phyloP scores from a whole-genome alignment of 2,888 invertebrate species.

The Heliconius ethilla region DNA sequence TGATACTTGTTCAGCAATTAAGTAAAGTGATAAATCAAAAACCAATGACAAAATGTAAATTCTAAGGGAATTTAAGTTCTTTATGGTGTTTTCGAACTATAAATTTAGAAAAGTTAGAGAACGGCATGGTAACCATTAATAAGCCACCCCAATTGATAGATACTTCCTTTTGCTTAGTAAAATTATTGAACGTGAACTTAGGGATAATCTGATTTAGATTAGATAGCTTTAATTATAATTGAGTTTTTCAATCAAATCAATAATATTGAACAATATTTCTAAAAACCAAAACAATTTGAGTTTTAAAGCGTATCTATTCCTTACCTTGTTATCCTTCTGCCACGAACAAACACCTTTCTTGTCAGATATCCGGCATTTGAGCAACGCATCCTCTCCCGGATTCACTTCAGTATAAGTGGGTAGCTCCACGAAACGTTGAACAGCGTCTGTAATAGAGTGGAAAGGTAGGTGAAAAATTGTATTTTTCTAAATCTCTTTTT shows the following conservation, averaged over 20 bases:
- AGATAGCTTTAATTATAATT: not conserved
- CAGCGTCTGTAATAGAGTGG: constrained; percentile 72
- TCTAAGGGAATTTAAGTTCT: not conserved
- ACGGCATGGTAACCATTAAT: not conserved
- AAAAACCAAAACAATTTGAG: not conserved
- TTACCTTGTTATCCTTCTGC: constrained; percentile 96
- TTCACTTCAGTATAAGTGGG: constrained; percentile 94
- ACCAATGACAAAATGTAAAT: not conserved
- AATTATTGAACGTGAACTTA: not conserved
- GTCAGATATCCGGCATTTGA: constrained; percentile 92
- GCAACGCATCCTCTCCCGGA: constrained; percentile 91
- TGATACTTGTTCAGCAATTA: constrained; percentile 10
- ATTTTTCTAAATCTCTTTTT: not conserved
- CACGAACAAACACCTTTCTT: constrained; percentile 94
- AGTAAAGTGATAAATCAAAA: not conserved
- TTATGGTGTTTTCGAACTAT: constrained; percentile 20
- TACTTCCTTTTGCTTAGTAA: not conserved
- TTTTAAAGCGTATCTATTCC: not conserved
- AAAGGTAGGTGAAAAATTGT: constrained; percentile 17
- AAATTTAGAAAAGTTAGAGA: constrained; percentile 17
- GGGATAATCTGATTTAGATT: not conserved
- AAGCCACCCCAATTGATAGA: not conserved
- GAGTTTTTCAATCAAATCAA: not conserved
- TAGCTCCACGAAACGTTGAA: constrained; percentile 92
- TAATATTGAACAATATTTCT: not conserved